Conservation (phyloP, 2,888 invertebrate genomes). For the Venustoraphidia nigricollis region DNA sequence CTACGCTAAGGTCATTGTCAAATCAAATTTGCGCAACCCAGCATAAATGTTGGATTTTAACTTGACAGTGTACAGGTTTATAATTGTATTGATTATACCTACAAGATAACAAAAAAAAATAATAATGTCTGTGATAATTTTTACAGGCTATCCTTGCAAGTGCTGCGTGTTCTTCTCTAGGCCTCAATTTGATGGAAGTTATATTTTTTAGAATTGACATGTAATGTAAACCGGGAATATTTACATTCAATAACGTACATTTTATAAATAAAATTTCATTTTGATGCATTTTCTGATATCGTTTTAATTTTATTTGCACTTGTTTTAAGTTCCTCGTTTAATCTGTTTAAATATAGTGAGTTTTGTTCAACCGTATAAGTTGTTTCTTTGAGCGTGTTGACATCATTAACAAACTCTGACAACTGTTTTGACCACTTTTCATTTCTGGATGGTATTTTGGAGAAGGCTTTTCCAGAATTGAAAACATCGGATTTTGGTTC, state of each 20-base stretch:
- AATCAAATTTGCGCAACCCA: too few relatives aligned
- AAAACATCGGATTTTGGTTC: slow-evolving; percentile 5
- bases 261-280: slow-evolving; percentile 4
- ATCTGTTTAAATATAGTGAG: slow-evolving; percentile 7
- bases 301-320: slow-evolving; percentile 1
- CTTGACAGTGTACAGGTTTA: too few relatives aligned
- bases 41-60: too few relatives aligned
- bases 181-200: too few relatives aligned
- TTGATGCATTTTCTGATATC: slow-evolving; percentile 7
- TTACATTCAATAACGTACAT: background rate
- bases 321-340: slow-evolving; percentile 9
- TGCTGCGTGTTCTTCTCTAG: slow-evolving; percentile 22
- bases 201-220: too few relatives aligned
- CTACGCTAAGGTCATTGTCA: too few relatives aligned
- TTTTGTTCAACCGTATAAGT: slow-evolving; percentile 7
- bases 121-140: slow-evolving; percentile 8
- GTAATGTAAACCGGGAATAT: background rate
- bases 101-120: too few relatives aligned
- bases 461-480: slow-evolving; percentile 4
- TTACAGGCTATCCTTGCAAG: slow-evolving; percentile 23
- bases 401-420: slow-evolving; percentile 12
- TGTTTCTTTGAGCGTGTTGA: slow-evolving; percentile 12
- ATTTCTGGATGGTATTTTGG: slow-evolving; percentile 1
- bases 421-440: slow-evolving; percentile 12
- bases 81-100: too few relatives aligned